Percentiles rank a stretch among this genome's conserved stretches.
Conservation (phyloP, 53 echinoderm and acorn worm genomes). For the Stichopus horrens region DNA sequence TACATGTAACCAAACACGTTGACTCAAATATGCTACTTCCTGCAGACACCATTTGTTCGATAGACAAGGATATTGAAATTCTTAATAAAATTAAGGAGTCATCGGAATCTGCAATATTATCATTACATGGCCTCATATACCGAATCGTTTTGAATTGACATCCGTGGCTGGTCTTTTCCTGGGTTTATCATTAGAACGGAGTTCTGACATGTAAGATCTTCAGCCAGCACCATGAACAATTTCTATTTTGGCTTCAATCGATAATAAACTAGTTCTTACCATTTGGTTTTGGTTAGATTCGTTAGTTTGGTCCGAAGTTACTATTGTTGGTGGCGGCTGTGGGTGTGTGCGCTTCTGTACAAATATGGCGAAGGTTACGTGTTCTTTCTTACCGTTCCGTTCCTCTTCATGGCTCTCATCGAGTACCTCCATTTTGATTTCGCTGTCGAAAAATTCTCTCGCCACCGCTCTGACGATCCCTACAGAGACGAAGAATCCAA, state of each 20-base stretch:
- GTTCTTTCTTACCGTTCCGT: slow-evolving; percentile 96
- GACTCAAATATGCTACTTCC: neutral
- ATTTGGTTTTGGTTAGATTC: slow-evolving; percentile 2
- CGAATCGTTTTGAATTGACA: too few species aligned
- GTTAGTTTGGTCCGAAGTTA: slow-evolving; percentile 15
- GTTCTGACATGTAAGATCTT: too few species aligned
- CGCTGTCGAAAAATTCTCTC: slow-evolving; percentile 87
- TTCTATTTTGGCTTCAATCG: too few species aligned
- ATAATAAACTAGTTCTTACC: neutral
- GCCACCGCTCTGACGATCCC: slow-evolving; percentile 97
- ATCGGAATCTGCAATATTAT: too few species aligned
- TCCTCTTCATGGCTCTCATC: slow-evolving; percentile 90
- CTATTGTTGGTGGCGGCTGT: slow-evolving; percentile 26
- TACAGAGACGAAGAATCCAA: slow-evolving; percentile 36
- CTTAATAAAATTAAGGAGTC: too few species aligned
- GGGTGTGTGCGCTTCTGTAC: slow-evolving; percentile 52
- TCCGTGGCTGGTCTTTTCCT: too few species aligned
- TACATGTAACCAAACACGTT: neutral
- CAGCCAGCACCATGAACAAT: too few species aligned
- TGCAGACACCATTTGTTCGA: neutral
- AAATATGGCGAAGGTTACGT: slow-evolving; percentile 93
- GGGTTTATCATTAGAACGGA: too few species aligned
- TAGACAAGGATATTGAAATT: too few species aligned
- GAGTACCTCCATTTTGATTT: slow-evolving; percentile 81
- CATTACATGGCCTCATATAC: too few species aligned